Base-by-base conservation (phyloP, 2,888 invertebrate species). In the Ichneumon xanthorius region DNA sequence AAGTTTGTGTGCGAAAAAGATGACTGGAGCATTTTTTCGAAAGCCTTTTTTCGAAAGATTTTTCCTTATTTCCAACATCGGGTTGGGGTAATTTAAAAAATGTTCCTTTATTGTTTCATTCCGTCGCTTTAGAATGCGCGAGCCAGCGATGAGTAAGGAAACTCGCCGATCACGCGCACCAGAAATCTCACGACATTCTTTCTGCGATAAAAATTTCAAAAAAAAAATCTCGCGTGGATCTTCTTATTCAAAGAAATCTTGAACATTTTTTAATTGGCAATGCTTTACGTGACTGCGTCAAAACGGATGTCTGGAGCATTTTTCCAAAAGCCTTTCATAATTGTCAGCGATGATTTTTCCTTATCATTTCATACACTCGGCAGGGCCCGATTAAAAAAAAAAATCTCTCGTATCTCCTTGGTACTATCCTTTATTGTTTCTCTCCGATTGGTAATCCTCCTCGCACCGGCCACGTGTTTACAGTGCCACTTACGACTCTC, bases 401-500 rank as follows among this genome's bases (percentile, higher is more conserved):
- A 14, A 58, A 14, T 58, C 55, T 22, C 26, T 58, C 58, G 22
- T 26, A 14, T 22, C 22, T 68, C 50, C 48, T 53, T 16, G 50
- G 0, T 22, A 58, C 37, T 48, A 22, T 75, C 33, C 75, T 68
- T 73, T 75, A 61, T 75, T 33, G 30, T 68, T 58, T 68, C 65
- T 63, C 53, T 40, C 19, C 48, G 75, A 40, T 75, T 53, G 63
- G 68, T 37, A 48, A 70, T 72, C 19, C 22, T 68, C 22, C 33
- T 73, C 68, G 68, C 68, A 70, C 75, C 55, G 71, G 55, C 33
- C 53, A 68, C 58, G 37, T 82, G 67, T 82, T 82, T 78, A 77
- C 82, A 72, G 58, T 77, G 50, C 78, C 82, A 82, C 78, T 82
- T 82, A 72, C 72, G 78, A 78, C 58, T 82, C 77, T 58, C 45